These are phyloP conservation scores for Coreoperca whiteheadi DNA, from an alignment of 2,113 vertebrate species.

Conservation along the genomic window DNA sequence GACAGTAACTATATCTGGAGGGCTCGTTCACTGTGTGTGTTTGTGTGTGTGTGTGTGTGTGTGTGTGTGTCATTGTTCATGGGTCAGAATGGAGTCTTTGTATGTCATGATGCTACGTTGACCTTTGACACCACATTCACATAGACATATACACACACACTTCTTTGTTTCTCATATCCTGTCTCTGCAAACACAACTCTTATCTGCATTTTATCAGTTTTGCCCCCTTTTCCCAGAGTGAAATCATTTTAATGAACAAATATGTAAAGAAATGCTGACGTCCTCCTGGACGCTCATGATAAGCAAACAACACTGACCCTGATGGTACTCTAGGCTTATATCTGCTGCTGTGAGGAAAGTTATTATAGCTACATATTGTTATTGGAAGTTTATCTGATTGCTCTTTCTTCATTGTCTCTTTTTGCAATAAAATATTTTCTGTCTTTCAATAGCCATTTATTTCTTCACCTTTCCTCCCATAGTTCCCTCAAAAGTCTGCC, in stretches of 20 bases:
- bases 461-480: background rate
- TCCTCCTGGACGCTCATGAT: background rate
- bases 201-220: constrained; percentile 52
- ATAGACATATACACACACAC: constrained; percentile 27
- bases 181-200: constrained; percentile 52
- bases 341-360: background rate
- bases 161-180: constrained; percentile 67
- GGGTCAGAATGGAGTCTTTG: constrained; percentile 77
- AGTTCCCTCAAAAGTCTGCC: background rate
- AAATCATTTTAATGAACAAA: background rate
- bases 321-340: background rate
- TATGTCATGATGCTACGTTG: constrained; percentile 64
- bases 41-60: constrained; percentile 42
- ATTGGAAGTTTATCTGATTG: background rate
- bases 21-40: constrained; percentile 27
- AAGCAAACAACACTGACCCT: background rate
- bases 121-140: constrained; percentile 66
- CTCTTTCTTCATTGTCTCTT: background rate
- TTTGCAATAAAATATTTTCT: background rate
- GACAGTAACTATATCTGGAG: constrained; percentile 68
- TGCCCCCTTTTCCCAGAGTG: background rate
- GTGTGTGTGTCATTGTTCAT: constrained; percentile 22
- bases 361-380: background rate
- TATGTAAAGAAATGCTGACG: background rate
- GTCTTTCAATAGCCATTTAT: background rate